Conservation (phyloP, 1,140 invertebrate genomes). For the Sinonovacula constricta region DNA sequence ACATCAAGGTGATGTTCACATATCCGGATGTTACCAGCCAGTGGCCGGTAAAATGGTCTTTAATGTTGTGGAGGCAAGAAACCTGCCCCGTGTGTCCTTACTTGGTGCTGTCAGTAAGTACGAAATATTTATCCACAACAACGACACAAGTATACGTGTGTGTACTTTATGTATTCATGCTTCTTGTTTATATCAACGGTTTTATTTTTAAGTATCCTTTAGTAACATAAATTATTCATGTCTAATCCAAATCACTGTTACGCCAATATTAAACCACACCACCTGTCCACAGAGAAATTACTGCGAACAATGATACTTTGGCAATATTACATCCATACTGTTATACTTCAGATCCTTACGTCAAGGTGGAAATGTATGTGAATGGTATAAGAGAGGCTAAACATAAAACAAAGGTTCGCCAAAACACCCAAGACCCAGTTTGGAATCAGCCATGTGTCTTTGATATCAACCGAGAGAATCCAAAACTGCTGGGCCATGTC, state of each 20-base stretch:
- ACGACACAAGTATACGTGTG: no score
- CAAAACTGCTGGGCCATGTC: constrained; percentile 73
- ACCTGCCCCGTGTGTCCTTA: constrained; percentile 70
- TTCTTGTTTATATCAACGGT: no score
- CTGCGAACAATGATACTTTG: no score
- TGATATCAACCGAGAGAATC: constrained; percentile 75
- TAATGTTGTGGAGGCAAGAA: constrained; percentile 72
- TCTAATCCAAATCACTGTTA: no score
- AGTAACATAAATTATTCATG: no score
- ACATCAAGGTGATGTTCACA: constrained; percentile 75
- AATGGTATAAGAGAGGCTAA: constrained; percentile 74
- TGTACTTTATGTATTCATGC: no score
- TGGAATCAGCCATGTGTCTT: constrained; percentile 75
- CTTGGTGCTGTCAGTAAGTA: constrained; percentile 75
- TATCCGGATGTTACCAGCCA: constrained; percentile 76
- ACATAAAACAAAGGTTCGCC: constrained; percentile 73
- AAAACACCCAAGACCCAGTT: constrained; percentile 73
- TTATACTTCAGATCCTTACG: constrained; percentile 68
- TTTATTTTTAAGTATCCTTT: no score
- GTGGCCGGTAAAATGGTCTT: constrained; percentile 76
- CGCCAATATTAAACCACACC: no score
- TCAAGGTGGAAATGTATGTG: constrained; percentile 76
- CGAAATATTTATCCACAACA: no score
- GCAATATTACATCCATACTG: no score
- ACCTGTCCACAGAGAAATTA: no score